Evolutionary conservation across 2,797 vertebrate species (phyloP).

Genomic region (Enteromius anoplus): DNA sequence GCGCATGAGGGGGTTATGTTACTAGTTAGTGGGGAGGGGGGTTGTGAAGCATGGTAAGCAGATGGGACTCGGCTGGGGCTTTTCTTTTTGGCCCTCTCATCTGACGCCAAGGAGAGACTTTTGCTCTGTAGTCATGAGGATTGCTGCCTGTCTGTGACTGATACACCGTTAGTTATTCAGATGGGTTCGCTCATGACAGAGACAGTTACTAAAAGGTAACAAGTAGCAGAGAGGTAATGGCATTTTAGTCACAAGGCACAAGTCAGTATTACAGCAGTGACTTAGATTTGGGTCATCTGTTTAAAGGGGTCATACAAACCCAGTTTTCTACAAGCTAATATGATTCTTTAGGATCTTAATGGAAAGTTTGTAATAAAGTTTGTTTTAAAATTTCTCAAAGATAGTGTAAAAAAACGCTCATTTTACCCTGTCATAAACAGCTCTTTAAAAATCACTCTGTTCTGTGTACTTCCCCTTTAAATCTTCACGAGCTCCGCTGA

Average conservation of each 20-base stretch:
- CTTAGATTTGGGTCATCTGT: constrained; percentile 23
- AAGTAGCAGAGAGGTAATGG: neutral
- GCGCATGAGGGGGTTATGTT: constrained; percentile 42
- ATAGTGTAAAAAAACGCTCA: too few relatives aligned
- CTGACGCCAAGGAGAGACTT: constrained; percentile 58
- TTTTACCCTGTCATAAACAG: too few relatives aligned
- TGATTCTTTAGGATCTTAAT: too few relatives aligned
- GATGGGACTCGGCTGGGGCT: constrained; percentile 58
- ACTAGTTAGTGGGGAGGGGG: constrained; percentile 42
- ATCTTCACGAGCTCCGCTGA: too few relatives aligned
- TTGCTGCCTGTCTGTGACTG: constrained; percentile 25
- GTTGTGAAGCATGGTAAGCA: constrained; percentile 46
- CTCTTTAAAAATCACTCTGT: too few relatives aligned
- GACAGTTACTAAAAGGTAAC: neutral
- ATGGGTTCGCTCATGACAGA: neutral
- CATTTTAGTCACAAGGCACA: constrained; percentile 34
- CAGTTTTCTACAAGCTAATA: too few relatives aligned
- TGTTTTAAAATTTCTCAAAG: too few relatives aligned
- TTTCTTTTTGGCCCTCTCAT: constrained; percentile 56
- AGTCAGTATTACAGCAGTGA: constrained; percentile 2
- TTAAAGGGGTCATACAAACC: too few relatives aligned
- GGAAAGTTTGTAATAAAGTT: too few relatives aligned
- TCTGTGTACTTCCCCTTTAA: too few relatives aligned
- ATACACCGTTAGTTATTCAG: constrained; percentile 26
- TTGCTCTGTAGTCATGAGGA: constrained; percentile 41